Evolutionary conservation across 2,888 invertebrate species (phyloP), one percentile per base, ranked within the genome.

Genomic region (Bombylius major): DNA sequence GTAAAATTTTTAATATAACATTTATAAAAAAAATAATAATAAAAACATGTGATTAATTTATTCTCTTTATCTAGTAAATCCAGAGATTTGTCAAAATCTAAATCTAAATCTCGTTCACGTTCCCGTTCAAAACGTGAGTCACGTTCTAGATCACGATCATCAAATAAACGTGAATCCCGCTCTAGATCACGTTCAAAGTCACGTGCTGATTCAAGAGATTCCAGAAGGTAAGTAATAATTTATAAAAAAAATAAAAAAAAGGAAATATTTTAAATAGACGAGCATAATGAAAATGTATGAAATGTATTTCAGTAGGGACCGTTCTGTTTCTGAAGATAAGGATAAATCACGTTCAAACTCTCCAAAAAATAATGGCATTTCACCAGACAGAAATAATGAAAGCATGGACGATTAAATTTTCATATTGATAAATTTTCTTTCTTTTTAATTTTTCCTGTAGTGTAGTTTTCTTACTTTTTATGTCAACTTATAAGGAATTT

Each of bases 261-360:
- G 4, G 11, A 11, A 42, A 5, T 42, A 11, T 42, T 11, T 7
- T 42, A 42, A 1, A 11, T 42, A 42, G 23, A n/a, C n/a, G n/a
- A 23, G 23, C 23, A 23, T 23, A 23, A 23, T 23, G 1, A 23
- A 23, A 23, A 23, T 23, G 2, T 23, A 23, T 23, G 23, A 23
- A 23, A 23, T 23, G 23, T 23, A 23, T 23, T 23, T 42, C 4
- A 42, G 39, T 55, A 36, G 84, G 73, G 83, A 83, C 66, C 79
- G 83, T 57, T 86, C 86, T 56, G 80, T 80, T 51, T 86, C 85
- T 42, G 78, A 77, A 64, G 85, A 85, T 70, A 86, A 86, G 70
- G 82, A 80, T 60, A 76, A 77, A 64, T 81, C 81, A 46, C 70
- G 78, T 63, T 78, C 78, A 50, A 75, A 71, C 59, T 78, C 78